Percentiles rank a stretch among this genome's conserved stretches.
phyloP scores from a whole-genome alignment of 2,797 vertebrate species.

The Danio jaintianensis region DNA sequence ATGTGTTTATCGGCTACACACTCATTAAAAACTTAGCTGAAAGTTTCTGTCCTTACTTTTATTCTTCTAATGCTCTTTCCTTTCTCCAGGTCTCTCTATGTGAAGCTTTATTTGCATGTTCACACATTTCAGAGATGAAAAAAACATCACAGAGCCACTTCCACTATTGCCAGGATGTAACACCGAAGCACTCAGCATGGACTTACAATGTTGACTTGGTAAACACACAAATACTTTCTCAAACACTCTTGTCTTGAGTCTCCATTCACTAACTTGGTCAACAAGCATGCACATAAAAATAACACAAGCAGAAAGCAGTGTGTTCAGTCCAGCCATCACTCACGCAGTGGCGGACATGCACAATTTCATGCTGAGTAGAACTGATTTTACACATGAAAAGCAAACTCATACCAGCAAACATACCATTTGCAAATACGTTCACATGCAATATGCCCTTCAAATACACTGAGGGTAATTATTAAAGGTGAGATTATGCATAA shows the following conservation, averaged over 20 bases:
- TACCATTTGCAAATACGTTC: neutral
- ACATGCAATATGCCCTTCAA: neutral
- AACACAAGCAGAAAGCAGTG: constrained; percentile 32
- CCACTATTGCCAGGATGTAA: constrained; percentile 18
- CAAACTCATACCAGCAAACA: neutral
- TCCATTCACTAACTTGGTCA: neutral
- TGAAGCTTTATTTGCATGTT: constrained; percentile 26
- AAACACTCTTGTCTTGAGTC: neutral
- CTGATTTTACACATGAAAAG: constrained; percentile 29
- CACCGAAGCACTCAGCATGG: constrained; percentile 3
- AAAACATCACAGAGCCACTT: neutral
- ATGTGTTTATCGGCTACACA: neutral
- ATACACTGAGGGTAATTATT: constrained; percentile 11
- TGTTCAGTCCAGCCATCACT: neutral
- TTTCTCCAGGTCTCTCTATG: neutral
- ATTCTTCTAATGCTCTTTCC: neutral
- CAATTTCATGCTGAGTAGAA: constrained; percentile 18
- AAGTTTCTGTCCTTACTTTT: neutral
- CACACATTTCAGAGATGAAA: constrained; percentile 18
- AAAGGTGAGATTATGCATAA: constrained; percentile 39
- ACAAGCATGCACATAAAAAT: constrained; percentile 19
- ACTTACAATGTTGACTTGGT: neutral
- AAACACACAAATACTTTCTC: constrained; percentile 30
- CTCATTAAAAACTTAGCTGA: constrained; percentile 4
- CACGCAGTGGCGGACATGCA: neutral